These are phyloP conservation scores for Aurelia sp. DNA, from an alignment of 30 jellyfish, hydroid and myxozoan genomes.

Conservation along the genomic window DNA sequence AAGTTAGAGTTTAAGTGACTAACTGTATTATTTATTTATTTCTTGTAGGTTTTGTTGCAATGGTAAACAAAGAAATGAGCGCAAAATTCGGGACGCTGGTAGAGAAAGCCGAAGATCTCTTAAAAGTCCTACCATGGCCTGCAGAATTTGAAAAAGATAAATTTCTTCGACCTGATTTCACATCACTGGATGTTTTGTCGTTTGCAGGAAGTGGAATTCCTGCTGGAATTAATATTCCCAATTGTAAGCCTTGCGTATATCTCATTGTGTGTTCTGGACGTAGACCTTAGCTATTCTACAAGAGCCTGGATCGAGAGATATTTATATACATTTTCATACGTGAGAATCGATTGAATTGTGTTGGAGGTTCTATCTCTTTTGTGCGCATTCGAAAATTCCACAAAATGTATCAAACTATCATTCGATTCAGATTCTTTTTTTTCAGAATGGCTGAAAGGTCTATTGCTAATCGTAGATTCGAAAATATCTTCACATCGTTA, in stretches of 20 bases:
- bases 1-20: neutral
- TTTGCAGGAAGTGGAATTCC: conserved; percentile 99
- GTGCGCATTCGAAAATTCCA: too few relatives aligned
- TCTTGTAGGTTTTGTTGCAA: conserved; percentile 91
- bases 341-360: too few relatives aligned
- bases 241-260: conserved; percentile 95
- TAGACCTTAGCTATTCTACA: too few relatives aligned
- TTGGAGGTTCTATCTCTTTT: too few relatives aligned
- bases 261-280: too few relatives aligned
- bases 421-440: too few relatives aligned
- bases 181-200: conserved; percentile 91
- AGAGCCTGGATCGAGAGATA: too few relatives aligned
- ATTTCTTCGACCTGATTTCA: conserved; percentile 95
- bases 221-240: conserved; percentile 98
- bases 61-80: conserved; percentile 98
- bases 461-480: too few relatives aligned
- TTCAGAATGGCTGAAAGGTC: too few relatives aligned
- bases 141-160: conserved; percentile 90
- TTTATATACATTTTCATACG: too few relatives aligned
- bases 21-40: neutral
- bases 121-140: conserved; percentile 92
- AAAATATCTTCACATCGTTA: too few relatives aligned
- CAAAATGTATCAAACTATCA: too few relatives aligned
- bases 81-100: conserved; percentile 88
- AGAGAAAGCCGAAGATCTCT: conserved; percentile 81